A percentile compares a stretch with the other conserved stretches of the same genome.
Evolutionary conservation across 2,888 invertebrate genomes (phyloP).

Genomic region (Sialis fuliginosa): DNA sequence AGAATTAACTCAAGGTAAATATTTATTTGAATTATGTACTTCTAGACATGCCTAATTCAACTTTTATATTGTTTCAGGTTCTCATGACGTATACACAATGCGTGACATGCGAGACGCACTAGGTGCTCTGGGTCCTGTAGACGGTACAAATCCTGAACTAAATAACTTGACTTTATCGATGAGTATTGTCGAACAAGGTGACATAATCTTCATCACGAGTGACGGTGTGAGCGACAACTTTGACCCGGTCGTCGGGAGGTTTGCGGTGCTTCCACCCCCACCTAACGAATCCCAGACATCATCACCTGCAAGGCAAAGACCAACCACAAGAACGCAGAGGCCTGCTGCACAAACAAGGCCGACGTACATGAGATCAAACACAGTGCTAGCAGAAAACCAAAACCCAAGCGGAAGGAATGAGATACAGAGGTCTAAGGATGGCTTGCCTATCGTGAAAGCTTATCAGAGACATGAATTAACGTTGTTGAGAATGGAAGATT

Average conservation of each 20-base stretch:
- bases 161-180: constrained; percentile 73
- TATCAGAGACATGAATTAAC: constrained; percentile 59
- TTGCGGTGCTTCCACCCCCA: constrained; percentile 36
- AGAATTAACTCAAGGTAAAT: constrained; percentile 54
- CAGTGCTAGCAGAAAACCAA: constrained; percentile 18
- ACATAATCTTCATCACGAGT: constrained; percentile 74
- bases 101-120: constrained; percentile 78
- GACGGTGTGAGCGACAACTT: constrained; percentile 84
- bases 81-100: constrained; percentile 67
- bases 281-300: constrained; percentile 19
- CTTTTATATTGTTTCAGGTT: constrained; percentile 29
- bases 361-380: constrained; percentile 24
- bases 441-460: constrained; percentile 51
- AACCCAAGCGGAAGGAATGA: neutral
- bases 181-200: constrained; percentile 60
- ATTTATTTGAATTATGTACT: neutral
- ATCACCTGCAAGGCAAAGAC: constrained; percentile 18
- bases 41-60: neutral
- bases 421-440: constrained; percentile 30
- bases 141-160: constrained; percentile 68
- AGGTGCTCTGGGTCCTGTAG: constrained; percentile 75
- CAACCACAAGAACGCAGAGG: constrained; percentile 7
- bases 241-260: constrained; percentile 80
- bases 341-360: neutral
- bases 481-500: constrained; percentile 54